Conservation (phyloP, 2,113 vertebrate genomes). For the Eulacestoma nigropectus region DNA sequence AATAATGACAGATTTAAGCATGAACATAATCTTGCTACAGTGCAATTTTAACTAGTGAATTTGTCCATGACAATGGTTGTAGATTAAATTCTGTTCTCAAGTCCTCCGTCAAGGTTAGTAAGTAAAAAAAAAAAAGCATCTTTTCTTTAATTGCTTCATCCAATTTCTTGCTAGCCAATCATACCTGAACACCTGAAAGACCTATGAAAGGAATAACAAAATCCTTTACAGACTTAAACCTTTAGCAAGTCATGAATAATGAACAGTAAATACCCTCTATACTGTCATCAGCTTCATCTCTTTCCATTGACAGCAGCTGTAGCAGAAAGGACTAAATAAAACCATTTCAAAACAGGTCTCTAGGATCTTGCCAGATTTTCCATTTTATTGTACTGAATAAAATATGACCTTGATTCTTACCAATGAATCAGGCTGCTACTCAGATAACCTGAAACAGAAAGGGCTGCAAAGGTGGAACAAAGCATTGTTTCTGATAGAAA, state of each 20-base stretch:
- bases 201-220: slow-evolving; percentile 36
- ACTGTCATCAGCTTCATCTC: slow-evolving; percentile 67
- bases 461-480: slow-evolving; percentile 57
- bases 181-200: slow-evolving; percentile 19
- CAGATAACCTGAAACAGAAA: slow-evolving; percentile 68
- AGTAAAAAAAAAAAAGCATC: not conserved
- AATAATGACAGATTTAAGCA: not conserved
- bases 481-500: slow-evolving; percentile 62
- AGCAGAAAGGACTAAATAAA: slow-evolving; percentile 63
- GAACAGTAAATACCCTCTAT: slow-evolving; percentile 70
- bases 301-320: slow-evolving; percentile 42
- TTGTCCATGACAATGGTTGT: not conserved
- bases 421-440: slow-evolving; percentile 66
- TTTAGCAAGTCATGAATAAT: slow-evolving; percentile 75
- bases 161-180: not conserved
- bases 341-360: slow-evolving; percentile 53
- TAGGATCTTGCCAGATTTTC: slow-evolving; percentile 75
- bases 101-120: not conserved
- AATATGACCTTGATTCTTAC: slow-evolving; percentile 77
- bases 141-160: not conserved
- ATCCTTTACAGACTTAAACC: slow-evolving; percentile 68
- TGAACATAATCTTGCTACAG: not conserved
- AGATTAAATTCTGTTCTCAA: not conserved
- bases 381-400: slow-evolving; percentile 81
- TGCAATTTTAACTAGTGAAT: not conserved